Conservation (phyloP, 1,140 invertebrate species). For the Aphaenogaster ashmeadi region DNA sequence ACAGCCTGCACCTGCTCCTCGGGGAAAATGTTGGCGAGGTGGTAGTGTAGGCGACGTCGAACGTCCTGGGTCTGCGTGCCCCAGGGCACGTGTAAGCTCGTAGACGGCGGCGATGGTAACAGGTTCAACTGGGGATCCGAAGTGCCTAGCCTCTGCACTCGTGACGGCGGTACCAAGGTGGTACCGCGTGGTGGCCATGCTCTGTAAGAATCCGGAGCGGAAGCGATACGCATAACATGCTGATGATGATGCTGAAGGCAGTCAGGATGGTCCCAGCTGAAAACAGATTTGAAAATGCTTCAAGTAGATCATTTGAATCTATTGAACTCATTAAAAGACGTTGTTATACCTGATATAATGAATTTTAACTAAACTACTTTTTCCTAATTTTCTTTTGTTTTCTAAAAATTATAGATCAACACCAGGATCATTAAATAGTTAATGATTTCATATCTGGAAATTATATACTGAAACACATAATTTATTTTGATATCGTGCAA, state of each 20-base stretch:
- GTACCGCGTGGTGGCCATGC: conserved; percentile 85
- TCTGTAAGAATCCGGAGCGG: conserved; percentile 91
- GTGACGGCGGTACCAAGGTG: conserved; percentile 81
- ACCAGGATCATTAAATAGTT: background rate
- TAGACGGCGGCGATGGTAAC: conserved; percentile 75
- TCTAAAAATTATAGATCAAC: background rate
- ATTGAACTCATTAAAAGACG: background rate
- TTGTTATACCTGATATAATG: background rate
- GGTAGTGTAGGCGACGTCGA: conserved; percentile 93
- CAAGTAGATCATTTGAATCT: conserved; percentile 34
- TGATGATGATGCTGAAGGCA: conserved; percentile 82
- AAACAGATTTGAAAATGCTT: conserved; percentile 33
- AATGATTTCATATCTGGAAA: background rate
- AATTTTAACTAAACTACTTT: background rate
- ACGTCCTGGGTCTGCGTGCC: conserved; percentile 89
- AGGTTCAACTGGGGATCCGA: conserved; percentile 91
- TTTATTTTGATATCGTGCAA: background rate
- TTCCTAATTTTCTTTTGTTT: background rate
- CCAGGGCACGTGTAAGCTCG: conserved; percentile 78
- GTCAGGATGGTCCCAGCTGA: conserved; percentile 85
- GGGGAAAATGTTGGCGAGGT: conserved; percentile 95
- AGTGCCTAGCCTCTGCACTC: conserved; percentile 87
- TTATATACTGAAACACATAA: background rate
- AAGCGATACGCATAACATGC: conserved; percentile 92
- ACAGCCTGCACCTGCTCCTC: conserved; percentile 95